Percentiles rank a stretch among this genome's conserved stretches.
phyloP scores from a whole-genome alignment of 2,888 invertebrate genomes.

The Anaspis maculata region DNA sequence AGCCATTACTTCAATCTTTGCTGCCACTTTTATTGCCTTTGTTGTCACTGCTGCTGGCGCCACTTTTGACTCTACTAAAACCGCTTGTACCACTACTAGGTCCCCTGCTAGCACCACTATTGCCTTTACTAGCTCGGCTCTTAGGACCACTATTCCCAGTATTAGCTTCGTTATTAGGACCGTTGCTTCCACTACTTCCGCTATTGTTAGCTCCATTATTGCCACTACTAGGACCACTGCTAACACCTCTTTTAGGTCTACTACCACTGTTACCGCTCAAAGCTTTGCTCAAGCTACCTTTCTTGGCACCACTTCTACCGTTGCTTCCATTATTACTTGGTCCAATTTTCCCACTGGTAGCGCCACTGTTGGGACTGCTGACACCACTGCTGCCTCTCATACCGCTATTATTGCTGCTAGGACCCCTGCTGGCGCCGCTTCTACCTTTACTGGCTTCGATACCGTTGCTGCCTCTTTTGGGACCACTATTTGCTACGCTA shows the following conservation, averaged over 20 bases:
- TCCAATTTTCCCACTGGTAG: no score
- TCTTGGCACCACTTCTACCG: no score
- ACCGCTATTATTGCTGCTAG: no score
- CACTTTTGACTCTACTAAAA: constrained; percentile 2
- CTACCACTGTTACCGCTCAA: background rate
- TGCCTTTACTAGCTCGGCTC: constrained; percentile 1
- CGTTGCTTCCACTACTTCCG: background rate
- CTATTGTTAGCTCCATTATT: background rate
- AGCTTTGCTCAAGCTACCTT: no score
- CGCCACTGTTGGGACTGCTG: no score
- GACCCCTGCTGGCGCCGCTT: no score
- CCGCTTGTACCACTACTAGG: no score
- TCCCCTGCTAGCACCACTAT: constrained; percentile 2
- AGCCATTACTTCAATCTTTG: no score
- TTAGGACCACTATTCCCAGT: background rate
- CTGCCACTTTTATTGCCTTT: constrained; percentile 2
- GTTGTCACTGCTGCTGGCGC: constrained; percentile 1
- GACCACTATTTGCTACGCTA: background rate
- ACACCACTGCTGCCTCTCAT: no score
- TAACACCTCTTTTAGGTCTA: background rate
- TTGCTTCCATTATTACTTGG: no score
- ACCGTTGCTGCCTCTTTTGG: no score
- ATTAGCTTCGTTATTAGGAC: background rate
- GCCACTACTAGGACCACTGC: background rate
- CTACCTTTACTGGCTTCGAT: no score